A percentile compares a stretch with the other conserved stretches of the same genome.
These are phyloP conservation scores for Diadegma fenestrale DNA, from an alignment of 2,888 invertebrate species.

Conservation along the genomic window DNA sequence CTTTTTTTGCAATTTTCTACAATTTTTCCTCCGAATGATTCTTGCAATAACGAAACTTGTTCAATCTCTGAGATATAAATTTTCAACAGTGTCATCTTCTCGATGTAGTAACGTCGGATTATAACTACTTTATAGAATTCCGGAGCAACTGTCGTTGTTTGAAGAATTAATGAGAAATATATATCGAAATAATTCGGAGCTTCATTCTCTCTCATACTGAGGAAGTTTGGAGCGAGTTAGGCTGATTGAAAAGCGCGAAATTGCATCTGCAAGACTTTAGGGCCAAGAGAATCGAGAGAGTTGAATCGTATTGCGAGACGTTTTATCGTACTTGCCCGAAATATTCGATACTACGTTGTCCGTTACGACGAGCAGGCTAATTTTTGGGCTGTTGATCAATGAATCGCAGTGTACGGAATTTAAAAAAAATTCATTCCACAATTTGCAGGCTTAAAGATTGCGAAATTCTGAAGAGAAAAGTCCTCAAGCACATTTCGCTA, in stretches of 20 bases:
- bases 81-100: not conserved
- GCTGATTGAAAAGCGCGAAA: not conserved
- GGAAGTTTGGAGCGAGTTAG: constrained; percentile 7
- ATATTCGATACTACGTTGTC: not conserved
- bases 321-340: not conserved
- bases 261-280: not conserved
- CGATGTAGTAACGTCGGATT: not conserved
- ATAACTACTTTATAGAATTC: not conserved
- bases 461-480: not conserved
- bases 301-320: constrained; percentile 10
- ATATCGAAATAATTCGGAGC: not conserved
- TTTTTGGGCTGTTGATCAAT: constrained; percentile 10
- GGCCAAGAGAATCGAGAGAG: not conserved
- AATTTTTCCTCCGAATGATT: not conserved
- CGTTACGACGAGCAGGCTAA: not conserved
- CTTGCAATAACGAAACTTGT: not conserved
- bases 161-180: constrained; percentile 5
- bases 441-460: not conserved
- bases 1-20: constrained; percentile 1
- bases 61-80: not conserved
- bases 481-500: not conserved
- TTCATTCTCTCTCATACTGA: constrained; percentile 9
- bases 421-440: not conserved
- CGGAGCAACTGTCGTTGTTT: constrained; percentile 20
- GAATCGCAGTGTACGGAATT: not conserved